Conservation (phyloP, 2,113 vertebrate genomes). For the Xiphophorus maculatus region DNA sequence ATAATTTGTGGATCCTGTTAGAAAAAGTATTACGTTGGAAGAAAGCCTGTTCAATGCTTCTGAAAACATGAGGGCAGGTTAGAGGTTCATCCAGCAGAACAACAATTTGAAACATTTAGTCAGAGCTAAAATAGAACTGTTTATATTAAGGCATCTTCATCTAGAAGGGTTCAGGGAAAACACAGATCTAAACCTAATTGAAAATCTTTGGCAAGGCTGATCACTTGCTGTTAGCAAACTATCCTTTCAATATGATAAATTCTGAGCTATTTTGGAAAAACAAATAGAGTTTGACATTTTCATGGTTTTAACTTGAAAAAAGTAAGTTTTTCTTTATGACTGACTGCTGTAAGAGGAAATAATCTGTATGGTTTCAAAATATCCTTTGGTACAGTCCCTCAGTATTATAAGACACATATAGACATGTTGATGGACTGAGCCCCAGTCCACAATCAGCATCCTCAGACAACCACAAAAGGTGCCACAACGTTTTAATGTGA, state of each 20-base stretch:
- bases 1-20: no score
- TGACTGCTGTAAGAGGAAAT: conserved; percentile 15
- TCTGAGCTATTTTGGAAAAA: no score
- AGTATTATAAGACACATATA: conserved; percentile 41
- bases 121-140: no score
- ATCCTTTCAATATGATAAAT: no score
- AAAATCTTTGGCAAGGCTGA: not conserved
- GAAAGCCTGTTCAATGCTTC: not conserved
- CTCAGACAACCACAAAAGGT: conserved; percentile 68
- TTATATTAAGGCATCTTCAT: no score
- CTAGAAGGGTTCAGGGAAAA: no score
- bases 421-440: conserved; percentile 38
- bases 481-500: conserved; percentile 75
- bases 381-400: conserved; percentile 44
- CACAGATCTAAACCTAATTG: not conserved
- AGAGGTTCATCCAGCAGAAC: no score
- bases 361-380: not conserved
- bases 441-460: conserved; percentile 57
- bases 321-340: not conserved
- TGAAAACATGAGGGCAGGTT: not conserved
- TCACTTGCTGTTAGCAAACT: not conserved
- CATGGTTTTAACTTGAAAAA: not conserved
- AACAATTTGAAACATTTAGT: no score
- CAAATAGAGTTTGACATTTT: no score
- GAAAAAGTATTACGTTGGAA: not conserved